These are phyloP conservation scores for Phania funesta DNA, from an alignment of 2,888 invertebrate genomes.

Conservation along the genomic window DNA sequence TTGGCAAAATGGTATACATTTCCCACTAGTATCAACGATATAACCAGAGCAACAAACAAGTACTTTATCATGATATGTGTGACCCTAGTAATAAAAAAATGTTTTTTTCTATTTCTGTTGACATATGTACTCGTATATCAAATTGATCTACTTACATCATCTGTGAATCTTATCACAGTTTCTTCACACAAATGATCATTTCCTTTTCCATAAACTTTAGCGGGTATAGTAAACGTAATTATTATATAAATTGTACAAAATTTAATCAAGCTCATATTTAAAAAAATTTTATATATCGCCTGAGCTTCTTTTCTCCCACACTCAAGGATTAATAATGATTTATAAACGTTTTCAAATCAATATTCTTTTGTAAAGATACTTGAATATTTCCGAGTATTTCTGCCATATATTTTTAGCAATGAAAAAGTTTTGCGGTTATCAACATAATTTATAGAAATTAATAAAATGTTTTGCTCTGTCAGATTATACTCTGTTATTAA, in stretches of 20 bases:
- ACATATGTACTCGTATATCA: too few species aligned
- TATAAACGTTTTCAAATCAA: too few species aligned
- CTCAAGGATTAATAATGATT: background rate
- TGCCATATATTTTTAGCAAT: constrained; percentile 1
- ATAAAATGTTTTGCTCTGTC: background rate
- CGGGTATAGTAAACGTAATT: background rate
- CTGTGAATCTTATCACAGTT: background rate
- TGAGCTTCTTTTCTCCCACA: constrained; percentile 3
- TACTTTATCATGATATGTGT: background rate
- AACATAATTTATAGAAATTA: constrained; percentile 3
- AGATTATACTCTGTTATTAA: background rate
- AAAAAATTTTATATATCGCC: background rate
- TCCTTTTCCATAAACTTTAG: background rate
- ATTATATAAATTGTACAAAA: background rate
- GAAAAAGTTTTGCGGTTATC: constrained; percentile 22
- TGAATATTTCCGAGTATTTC: background rate
- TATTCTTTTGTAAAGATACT: background rate
- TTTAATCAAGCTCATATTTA: background rate
- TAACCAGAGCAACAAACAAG: constrained; percentile 26
- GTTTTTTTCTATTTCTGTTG: background rate
- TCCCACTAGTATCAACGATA: background rate
- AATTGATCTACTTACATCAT: constrained; percentile 15
- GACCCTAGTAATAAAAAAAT: constrained; percentile 5
- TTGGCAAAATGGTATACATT: constrained; percentile 10
- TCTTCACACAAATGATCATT: background rate